Evolutionary conservation across 2,113 vertebrate species (phyloP).

Genomic region (Phocoena phocoena): DNA sequence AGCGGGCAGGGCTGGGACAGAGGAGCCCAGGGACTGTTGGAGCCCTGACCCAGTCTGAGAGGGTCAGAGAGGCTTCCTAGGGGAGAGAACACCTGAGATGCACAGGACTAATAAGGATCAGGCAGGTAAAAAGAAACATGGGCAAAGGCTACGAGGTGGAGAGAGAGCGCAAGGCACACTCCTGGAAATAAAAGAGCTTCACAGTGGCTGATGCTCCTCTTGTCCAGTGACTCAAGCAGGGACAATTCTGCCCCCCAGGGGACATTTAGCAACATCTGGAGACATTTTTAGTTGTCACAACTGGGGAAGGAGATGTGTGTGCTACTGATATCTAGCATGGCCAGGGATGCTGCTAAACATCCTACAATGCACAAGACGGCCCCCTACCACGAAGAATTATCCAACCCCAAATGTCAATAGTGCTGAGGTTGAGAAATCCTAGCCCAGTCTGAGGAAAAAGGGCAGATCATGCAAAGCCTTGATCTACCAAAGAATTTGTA

Average conservation of each 20-base stretch:
- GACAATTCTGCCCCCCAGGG: neutral
- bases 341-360: neutral
- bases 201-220: neutral
- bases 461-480: neutral
- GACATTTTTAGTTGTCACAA: neutral
- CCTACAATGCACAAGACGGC: too few species aligned
- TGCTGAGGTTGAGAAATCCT: neutral
- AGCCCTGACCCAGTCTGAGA: neutral
- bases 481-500: neutral
- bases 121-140: neutral
- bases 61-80: neutral
- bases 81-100: neutral
- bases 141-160: neutral
- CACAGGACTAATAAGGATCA: neutral
- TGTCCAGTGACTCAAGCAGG: neutral
- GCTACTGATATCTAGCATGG: neutral
- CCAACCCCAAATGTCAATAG: neutral
- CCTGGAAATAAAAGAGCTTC: neutral
- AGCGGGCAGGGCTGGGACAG: neutral
- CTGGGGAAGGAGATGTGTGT: neutral
- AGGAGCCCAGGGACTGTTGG: neutral
- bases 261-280: neutral
- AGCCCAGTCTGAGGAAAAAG: neutral
- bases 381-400: neutral
- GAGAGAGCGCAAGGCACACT: accelerated